These are phyloP conservation scores for Poeciliopsis paucimaculata DNA, from an alignment of 2,797 vertebrate species.

Conservation along the genomic window DNA sequence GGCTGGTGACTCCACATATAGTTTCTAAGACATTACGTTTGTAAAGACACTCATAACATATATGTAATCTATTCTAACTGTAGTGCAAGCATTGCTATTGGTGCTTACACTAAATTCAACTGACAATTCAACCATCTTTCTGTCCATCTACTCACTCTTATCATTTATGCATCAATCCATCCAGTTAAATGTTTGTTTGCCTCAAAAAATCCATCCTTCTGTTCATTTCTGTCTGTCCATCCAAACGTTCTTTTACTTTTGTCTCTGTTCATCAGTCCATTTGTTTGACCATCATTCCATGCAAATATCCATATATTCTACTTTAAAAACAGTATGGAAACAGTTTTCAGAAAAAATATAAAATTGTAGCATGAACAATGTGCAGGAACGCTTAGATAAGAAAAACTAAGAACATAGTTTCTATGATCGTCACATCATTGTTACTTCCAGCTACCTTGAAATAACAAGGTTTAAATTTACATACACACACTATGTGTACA, in stretches of 20 bases:
- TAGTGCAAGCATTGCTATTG: not conserved
- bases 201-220: not conserved
- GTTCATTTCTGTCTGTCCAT: not conserved
- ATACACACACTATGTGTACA: slow-evolving; percentile 15
- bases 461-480: no score
- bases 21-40: not conserved
- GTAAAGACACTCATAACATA: not conserved
- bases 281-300: not conserved
- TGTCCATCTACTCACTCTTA: not conserved
- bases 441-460: slow-evolving; percentile 29
- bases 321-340: not conserved
- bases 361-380: not conserved
- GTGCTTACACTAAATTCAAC: not conserved
- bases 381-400: not conserved
- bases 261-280: not conserved
- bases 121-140: not conserved
- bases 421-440: slow-evolving; percentile 25
- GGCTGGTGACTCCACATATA: not conserved
- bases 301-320: not conserved
- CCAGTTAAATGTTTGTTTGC: not conserved
- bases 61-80: not conserved
- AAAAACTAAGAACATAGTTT: not conserved
- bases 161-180: not conserved
- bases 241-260: no score
- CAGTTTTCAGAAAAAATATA: not conserved